These are phyloP conservation scores for Diplogasteroides magnus DNA, from an alignment of 1,140 invertebrate species.

Conservation along the genomic window DNA sequence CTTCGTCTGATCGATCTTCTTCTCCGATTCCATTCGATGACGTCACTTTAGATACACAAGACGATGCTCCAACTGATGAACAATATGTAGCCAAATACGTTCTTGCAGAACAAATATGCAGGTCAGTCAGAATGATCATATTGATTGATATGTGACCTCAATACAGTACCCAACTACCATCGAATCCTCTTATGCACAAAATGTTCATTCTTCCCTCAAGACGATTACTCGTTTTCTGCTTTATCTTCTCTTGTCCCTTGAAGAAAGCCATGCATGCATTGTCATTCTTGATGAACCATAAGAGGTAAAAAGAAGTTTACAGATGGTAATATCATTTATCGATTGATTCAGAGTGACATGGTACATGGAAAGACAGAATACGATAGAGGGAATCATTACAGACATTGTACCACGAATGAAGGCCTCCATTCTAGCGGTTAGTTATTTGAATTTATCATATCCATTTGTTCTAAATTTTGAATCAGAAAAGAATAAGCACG, in stretches of 20 bases:
- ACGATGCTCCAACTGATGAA: slow-evolving; percentile 19
- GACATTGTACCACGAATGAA: slow-evolving; percentile 31
- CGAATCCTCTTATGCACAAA: slow-evolving; percentile 34
- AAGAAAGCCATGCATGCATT: slow-evolving; percentile 27
- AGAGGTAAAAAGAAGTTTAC: slow-evolving; percentile 9
- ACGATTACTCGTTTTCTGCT: slow-evolving; percentile 18
- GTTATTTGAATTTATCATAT: slow-evolving; percentile 5
- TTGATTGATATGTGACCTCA: slow-evolving; percentile 1
- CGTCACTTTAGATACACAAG: slow-evolving; percentile 12
- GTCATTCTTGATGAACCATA: slow-evolving; percentile 20
- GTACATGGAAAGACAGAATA: slow-evolving; percentile 30
- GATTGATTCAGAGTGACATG: slow-evolving; percentile 22
- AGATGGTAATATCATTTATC: not conserved
- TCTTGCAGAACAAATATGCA: slow-evolving; percentile 34
- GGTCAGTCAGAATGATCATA: slow-evolving; percentile 5
- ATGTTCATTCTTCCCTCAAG: slow-evolving; percentile 25
- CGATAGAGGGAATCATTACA: slow-evolving; percentile 25
- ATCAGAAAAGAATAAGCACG: not conserved
- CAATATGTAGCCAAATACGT: slow-evolving; percentile 34
- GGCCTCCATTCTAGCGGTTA: slow-evolving; percentile 23
- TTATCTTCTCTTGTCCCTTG: slow-evolving; percentile 22
- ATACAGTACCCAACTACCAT: slow-evolving; percentile 27
- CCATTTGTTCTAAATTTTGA: not conserved
- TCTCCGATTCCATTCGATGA: not conserved
- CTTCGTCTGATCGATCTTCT: not conserved